phyloP scores from a whole-genome alignment of 2,113 vertebrate genomes.

The Pachyramphus minor region DNA sequence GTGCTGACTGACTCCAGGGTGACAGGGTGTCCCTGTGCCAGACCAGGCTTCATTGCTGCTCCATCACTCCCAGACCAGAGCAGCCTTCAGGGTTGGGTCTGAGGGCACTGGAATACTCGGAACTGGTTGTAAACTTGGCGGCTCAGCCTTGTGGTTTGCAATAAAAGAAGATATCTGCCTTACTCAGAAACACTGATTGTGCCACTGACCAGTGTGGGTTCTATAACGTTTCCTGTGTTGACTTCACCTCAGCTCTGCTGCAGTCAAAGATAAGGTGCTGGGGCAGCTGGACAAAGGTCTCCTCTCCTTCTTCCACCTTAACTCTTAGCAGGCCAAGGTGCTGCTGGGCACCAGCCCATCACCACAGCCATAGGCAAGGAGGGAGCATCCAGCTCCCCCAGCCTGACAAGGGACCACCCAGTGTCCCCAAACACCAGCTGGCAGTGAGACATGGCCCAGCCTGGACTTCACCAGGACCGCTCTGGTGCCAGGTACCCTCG shows the following conservation, averaged over 20 bases:
- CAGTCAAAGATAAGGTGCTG: background rate
- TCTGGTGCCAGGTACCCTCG: background rate
- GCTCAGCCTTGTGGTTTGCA: background rate
- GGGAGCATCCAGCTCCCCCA: background rate
- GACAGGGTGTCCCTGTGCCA: fast-evolving
- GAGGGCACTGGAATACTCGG: fast-evolving
- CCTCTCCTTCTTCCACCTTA: background rate
- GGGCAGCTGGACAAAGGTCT: slow-evolving; percentile 32
- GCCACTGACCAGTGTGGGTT: background rate
- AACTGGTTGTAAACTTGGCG: background rate
- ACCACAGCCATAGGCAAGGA: fast-evolving
- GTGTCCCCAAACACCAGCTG: background rate
- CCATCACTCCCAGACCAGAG: background rate
- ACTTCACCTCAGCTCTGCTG: background rate
- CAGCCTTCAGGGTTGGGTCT: background rate
- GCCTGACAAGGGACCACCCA: fast-evolving
- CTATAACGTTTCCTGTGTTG: background rate
- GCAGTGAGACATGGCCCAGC: background rate
- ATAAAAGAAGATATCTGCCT: background rate
- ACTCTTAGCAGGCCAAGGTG: background rate
- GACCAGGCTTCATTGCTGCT: background rate
- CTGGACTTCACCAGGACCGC: background rate
- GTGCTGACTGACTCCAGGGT: fast-evolving
- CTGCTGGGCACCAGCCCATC: background rate
- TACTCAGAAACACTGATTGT: background rate